These are phyloP conservation scores for Catocala nupta DNA, from an alignment of 2,888 invertebrate genomes.

Conservation along the genomic window DNA sequence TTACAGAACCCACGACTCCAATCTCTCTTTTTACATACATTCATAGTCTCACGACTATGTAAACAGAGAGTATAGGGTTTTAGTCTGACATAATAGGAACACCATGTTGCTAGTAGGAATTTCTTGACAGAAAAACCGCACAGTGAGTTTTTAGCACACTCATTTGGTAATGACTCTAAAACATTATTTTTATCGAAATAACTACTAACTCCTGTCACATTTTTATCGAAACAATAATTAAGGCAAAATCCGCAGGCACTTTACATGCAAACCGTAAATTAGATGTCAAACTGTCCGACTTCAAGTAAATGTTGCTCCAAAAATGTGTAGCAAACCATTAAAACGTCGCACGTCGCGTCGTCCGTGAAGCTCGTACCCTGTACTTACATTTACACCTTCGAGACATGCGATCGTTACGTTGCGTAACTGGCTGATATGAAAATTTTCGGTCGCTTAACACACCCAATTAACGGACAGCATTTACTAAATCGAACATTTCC, in stretches of 20 bases:
- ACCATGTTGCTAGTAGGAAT: too few relatives aligned
- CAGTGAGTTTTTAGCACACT: too few relatives aligned
- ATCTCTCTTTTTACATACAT: too few relatives aligned
- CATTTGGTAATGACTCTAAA: too few relatives aligned
- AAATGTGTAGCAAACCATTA: slow-evolving; percentile 51
- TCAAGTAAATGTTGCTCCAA: slow-evolving; percentile 45
- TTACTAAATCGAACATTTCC: slow-evolving; percentile 29
- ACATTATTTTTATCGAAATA: too few relatives aligned
- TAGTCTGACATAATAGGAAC: too few relatives aligned
- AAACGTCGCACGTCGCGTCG: slow-evolving; percentile 21
- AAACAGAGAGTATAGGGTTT: too few relatives aligned
- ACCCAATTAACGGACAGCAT: slow-evolving; percentile 35
- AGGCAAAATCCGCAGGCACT: slow-evolving; percentile 20
- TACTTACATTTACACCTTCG: slow-evolving; percentile 57
- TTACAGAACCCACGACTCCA: too few relatives aligned
- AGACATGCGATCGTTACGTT: slow-evolving; percentile 55
- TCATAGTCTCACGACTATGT: too few relatives aligned
- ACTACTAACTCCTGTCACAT: not conserved
- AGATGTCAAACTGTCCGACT: slow-evolving; percentile 33
- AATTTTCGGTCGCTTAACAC: slow-evolving; percentile 45
- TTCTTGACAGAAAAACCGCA: too few relatives aligned
- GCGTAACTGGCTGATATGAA: slow-evolving; percentile 52
- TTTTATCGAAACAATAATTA: slow-evolving; percentile 2
- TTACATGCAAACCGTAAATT: slow-evolving; percentile 26
- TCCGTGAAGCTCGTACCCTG: slow-evolving; percentile 38